Base-by-base conservation (phyloP, 1,140 invertebrate species). In the Orchesella cincta region DNA sequence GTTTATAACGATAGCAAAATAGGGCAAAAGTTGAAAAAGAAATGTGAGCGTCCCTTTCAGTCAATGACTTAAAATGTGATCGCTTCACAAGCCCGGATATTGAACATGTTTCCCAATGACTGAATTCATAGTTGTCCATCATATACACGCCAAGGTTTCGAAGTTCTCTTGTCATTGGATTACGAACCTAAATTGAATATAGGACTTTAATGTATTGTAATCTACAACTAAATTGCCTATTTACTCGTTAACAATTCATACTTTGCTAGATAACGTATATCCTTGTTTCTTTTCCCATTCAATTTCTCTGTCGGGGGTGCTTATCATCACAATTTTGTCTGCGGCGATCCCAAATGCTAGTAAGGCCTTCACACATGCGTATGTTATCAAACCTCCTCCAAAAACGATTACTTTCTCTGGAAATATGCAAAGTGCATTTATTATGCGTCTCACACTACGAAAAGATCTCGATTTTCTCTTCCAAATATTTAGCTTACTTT, bases 371-470 rank as follows among this genome's bases (percentile, higher is more conserved):
- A 91, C 82, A 70, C 89, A 89, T 71, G 86, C 87, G 78, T 90
- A 90, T 12, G 88, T 88, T 78, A 90, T 88, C 28, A 91, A 82
- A 77, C 86, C 88, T 46, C 88, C 85, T 1, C 91, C 90, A 82
- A 91, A 90, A 1, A 91, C 86, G 0, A 91, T 83, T 29, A 91
- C 87, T n/a, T 71, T 74, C 31, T 75, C 81, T 82, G 33, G 23
- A 26, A 57, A 12, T 3, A 57, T n/a, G 12, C 12, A 57, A 57
- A 57, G 54, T 26, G 23, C 26, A n/a, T 57, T 14, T 57, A 18
- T 57, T 57, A 57, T 5, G 3, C 54, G 12, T 26, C 39, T 46
- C 18, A 8, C 39, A 46, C 5, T 18, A 46, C 39, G 18, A 46
- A 5, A 46, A 46, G 39, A 5, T 46, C 5, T 18, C 18, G 39